A percentile compares a stretch with the other conserved stretches of the same genome.
phyloP scores from a whole-genome alignment of 1,140 invertebrate species.

The Penaeus vannamei region DNA sequence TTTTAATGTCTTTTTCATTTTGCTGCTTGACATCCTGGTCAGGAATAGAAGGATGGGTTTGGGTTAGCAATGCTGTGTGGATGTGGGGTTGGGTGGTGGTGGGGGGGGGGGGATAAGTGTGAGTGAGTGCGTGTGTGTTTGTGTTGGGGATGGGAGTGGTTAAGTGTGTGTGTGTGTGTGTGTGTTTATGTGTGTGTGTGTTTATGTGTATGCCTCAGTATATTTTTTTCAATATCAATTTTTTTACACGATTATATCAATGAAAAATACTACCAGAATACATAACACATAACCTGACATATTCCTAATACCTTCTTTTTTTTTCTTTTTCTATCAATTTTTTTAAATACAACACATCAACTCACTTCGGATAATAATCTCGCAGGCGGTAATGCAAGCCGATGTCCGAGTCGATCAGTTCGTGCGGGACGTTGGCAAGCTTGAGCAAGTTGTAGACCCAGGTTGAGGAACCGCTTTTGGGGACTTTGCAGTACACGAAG shows the following conservation, averaged over 20 bases:
- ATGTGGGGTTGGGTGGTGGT: not conserved
- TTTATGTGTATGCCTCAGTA: slow-evolving; percentile 6
- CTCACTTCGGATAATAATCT: slow-evolving; percentile 57
- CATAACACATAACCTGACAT: too few relatives aligned
- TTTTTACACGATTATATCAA: not conserved
- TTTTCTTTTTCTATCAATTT: not conserved
- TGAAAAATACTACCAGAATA: too few relatives aligned
- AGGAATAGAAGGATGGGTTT: not conserved
- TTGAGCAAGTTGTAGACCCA: slow-evolving; percentile 64
- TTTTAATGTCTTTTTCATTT: slow-evolving; percentile 52
- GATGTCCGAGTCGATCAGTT: slow-evolving; percentile 44
- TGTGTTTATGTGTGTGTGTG: not conserved
- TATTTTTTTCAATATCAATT: not conserved
- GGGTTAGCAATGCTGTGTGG: not conserved
- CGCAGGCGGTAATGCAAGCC: slow-evolving; percentile 23
- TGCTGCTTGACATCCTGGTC: slow-evolving; percentile 39
- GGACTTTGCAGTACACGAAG: slow-evolving; percentile 66
- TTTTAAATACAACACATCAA: not conserved
- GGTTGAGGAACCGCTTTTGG: slow-evolving; percentile 63
- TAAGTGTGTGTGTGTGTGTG: not conserved
- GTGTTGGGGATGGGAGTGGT: not conserved
- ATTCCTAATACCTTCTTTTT: too few relatives aligned
- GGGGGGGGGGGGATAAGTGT: not conserved
- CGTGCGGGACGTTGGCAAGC: slow-evolving; percentile 41
- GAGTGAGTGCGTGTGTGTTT: not conserved